Percentiles rank a stretch among this genome's conserved stretches.
phyloP scores from a whole-genome alignment of 2,113 vertebrate genomes.

The Coracopsis vasa region DNA sequence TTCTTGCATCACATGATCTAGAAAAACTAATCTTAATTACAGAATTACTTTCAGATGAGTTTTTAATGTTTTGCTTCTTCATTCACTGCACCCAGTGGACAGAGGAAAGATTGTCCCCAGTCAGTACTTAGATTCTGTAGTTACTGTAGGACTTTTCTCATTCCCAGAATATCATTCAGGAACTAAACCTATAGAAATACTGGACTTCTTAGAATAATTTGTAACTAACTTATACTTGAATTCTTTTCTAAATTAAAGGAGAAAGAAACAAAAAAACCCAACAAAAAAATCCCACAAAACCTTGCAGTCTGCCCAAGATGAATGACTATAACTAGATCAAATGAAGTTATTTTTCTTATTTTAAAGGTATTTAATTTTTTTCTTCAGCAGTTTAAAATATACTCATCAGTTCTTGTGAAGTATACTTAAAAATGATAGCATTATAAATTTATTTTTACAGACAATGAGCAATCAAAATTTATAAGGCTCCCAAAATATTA shows the following conservation, averaged over 20 bases:
- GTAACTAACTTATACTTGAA: not conserved
- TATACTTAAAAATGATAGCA: not conserved
- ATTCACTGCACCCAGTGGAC: not conserved
- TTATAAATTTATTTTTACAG: not conserved
- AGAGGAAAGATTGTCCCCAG: not conserved
- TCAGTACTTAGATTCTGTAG: not conserved
- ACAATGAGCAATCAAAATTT: not conserved
- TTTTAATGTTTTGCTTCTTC: not conserved
- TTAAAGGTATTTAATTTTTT: not conserved
- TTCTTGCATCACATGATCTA: not conserved
- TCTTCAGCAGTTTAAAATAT: not conserved
- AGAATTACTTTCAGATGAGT: not conserved
- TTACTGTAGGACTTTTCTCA: not conserved
- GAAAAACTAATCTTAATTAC: not conserved
- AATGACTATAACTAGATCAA: not conserved
- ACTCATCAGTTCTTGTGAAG: not conserved
- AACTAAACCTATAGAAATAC: not conserved
- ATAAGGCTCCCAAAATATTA: not conserved
- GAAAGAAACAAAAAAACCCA: not conserved
- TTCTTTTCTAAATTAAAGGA: not conserved
- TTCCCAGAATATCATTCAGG: not conserved
- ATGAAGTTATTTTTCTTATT: not conserved
- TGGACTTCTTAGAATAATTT: not conserved
- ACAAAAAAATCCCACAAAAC: not conserved
- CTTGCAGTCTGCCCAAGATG: not conserved